Percentiles rank a stretch among this genome's conserved stretches.
phyloP scores from a whole-genome alignment of 2,797 vertebrate genomes.

The Acanthis flammea region DNA sequence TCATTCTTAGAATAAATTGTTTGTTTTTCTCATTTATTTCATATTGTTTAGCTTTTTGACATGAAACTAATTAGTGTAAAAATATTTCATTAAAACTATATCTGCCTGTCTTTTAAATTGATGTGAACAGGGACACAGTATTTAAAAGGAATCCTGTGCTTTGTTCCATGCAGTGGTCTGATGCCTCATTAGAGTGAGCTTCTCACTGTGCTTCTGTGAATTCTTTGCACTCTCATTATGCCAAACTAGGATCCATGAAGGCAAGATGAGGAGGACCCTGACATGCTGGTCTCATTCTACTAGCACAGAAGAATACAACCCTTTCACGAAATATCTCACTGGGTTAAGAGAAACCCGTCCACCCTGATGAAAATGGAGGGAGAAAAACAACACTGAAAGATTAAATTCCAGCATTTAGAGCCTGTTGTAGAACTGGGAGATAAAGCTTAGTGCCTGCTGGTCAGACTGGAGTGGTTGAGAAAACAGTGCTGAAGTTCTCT shows the following conservation, averaged over 20 bases:
- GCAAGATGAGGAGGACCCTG: not conserved
- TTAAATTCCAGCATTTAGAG: not conserved
- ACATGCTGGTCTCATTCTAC: not conserved
- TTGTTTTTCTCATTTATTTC: not conserved
- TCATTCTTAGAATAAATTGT: not conserved
- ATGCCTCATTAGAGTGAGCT: not conserved
- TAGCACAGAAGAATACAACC: not conserved
- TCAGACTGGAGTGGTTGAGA: not conserved
- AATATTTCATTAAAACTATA: not conserved
- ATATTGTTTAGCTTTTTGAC: not conserved
- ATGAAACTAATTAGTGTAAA: not conserved
- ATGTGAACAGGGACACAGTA: not conserved
- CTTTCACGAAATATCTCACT: not conserved
- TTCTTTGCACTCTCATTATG: not conserved
- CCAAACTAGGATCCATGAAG: not conserved
- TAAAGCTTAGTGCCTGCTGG: not conserved
- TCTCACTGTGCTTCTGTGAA: not conserved
- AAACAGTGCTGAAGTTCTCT: not conserved
- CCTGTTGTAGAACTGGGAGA: not conserved
- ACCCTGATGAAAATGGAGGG: not conserved
- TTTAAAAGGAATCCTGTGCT: not conserved
- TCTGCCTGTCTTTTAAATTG: not conserved
- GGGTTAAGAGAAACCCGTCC: not conserved
- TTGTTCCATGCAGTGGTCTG: not conserved
- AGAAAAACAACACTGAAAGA: not conserved